Base-by-base conservation (phyloP, 2,888 invertebrate genomes). In the Ormyrus pomaceus region DNA sequence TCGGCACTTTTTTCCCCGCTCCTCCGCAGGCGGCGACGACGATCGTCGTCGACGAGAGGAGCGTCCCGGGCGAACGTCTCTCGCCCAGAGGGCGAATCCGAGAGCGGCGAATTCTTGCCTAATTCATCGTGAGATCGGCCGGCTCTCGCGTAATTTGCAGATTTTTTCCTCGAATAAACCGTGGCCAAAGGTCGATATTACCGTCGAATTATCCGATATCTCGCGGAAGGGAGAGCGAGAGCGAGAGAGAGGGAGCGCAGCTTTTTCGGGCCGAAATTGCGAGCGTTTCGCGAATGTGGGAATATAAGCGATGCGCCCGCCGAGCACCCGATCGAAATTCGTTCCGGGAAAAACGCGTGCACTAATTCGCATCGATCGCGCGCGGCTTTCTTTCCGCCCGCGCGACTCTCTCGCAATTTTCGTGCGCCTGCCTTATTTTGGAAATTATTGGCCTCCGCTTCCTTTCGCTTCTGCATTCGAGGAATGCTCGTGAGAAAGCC, bases 191-290 rank as follows among this genome's bases (percentile, higher is more conserved):
- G 73, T 77, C 77, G 78, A 53, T 71, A 81, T 81, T 81, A 79
- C 81, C 78, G 53, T 66, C 75, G 82, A 82, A 82, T 82, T 82
- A 82, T 82, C 77, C 82, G 74, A 80, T 82, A 55, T 56, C 73
- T 68, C 13, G 46, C 62, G 13, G 61, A 9, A 46, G 6, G 34
- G 50, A n/a, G 65, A n/a, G 58, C 8, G 74, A n/a, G 50, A 34
- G 58, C 55, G 55, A 68, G 3, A 34, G 34, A 34, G 34, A 34
- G 34, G 34, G 34, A 34, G 34, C 34, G 34, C 34, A 34, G 34
- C 34, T 4, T 34, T 34, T 34, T 34, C 34, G 34, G 34, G 3
- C 34, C 34, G 34, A 34, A 34, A 34, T 34, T 34, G 73, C 50
- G 64, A 13, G 34, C 66, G 19, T 70, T 74, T 81, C 77, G 69